A percentile compares a stretch with the other conserved stretches of the same genome.
Evolutionary conservation across 2,888 invertebrate species (phyloP).

Genomic region (Pachliopta kotzebuea): DNA sequence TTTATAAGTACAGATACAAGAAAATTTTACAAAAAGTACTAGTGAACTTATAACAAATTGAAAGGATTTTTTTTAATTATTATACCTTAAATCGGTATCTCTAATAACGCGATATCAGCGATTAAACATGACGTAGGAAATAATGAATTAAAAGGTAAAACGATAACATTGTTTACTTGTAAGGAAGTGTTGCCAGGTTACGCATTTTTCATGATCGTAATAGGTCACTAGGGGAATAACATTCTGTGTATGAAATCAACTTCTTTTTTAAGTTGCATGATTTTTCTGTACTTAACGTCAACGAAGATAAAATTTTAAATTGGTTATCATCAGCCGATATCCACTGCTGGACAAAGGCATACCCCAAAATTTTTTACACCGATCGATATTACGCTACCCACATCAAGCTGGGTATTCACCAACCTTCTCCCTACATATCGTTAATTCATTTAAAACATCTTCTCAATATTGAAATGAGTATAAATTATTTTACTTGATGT

Average conservation of each 20-base stretch:
- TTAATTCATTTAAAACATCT: too few relatives aligned
- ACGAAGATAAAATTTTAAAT: too few relatives aligned
- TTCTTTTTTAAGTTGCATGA: too few relatives aligned
- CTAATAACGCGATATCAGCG: conserved; percentile 3
- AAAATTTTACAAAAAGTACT: not conserved
- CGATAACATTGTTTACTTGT: conserved; percentile 22
- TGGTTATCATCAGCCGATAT: too few relatives aligned
- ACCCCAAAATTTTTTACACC: too few relatives aligned
- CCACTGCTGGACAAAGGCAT: not conserved
- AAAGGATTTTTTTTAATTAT: not conserved
- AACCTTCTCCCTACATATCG: too few relatives aligned
- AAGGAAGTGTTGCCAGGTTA: conserved; percentile 17
- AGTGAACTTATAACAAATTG: not conserved
- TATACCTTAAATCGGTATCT: not conserved
- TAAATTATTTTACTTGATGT: too few relatives aligned
- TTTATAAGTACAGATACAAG: not conserved
- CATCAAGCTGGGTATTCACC: not conserved
- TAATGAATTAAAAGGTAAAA: conserved; percentile 8
- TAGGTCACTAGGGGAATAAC: not conserved
- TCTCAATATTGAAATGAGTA: too few relatives aligned
- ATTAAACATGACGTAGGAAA: conserved; percentile 11
- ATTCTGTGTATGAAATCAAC: not conserved
- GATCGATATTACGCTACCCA: not conserved
- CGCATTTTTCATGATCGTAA: conserved; percentile 3
- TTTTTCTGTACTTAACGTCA: too few relatives aligned